Conservation (phyloP, 2,888 invertebrate genomes). For the Leptopilina drosophilae region DNA sequence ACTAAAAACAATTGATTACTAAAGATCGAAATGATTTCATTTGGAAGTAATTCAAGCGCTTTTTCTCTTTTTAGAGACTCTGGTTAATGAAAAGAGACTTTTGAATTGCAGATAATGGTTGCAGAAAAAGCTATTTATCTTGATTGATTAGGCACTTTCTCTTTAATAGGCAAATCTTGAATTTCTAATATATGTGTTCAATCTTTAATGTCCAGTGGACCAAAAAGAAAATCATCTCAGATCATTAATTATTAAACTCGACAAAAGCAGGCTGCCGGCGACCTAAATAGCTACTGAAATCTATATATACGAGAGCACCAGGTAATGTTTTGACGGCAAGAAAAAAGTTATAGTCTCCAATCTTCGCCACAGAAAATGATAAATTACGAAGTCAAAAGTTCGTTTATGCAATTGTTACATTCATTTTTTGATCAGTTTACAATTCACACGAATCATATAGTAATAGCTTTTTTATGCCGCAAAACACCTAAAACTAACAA, state of each 20-base stretch:
- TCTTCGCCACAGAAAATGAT: background rate
- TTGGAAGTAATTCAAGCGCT: too few species aligned
- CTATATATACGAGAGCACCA: constrained; percentile 10
- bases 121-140: background rate
- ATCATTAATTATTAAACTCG: background rate
- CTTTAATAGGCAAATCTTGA: background rate
- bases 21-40: too few species aligned
- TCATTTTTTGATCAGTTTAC: background rate
- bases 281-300: background rate
- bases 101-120: too few species aligned
- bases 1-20: too few species aligned
- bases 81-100: too few species aligned
- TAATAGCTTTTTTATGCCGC: too few species aligned
- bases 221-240: constrained; percentile 22
- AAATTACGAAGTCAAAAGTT: constrained; percentile 30
- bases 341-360: constrained; percentile 5
- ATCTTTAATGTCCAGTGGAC: constrained; percentile 24
- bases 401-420: background rate
- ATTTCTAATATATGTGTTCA: background rate
- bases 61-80: too few species aligned
- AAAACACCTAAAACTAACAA: too few species aligned
- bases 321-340: constrained; percentile 34
- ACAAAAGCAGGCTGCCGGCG: constrained; percentile 14
- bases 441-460: too few species aligned
- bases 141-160: background rate